Base-by-base conservation (phyloP, 2,113 vertebrate genomes). In the Tursiops truncatus region DNA sequence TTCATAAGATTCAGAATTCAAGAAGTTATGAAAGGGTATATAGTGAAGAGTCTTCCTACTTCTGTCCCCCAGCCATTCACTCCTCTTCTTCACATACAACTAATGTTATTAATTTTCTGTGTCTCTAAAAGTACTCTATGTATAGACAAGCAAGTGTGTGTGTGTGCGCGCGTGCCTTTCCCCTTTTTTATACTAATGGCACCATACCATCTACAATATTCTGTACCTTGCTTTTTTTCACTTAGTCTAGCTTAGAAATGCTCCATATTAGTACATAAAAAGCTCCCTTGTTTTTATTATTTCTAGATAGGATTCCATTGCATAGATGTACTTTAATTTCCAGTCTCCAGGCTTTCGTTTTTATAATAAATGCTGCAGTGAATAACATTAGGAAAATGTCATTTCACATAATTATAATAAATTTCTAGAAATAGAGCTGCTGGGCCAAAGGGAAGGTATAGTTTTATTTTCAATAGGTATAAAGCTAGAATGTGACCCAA, bases 391-490 rank as follows among this genome's bases (percentile, higher is more conserved):
- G 71, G 38, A 89, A 97, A 95, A 76, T 92, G 23, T 47, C 21
- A 89, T 91, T 96, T 95, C 31, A 74, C 15, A 9, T 85, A 89
- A 80, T 91, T 91, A 94, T 58, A 76, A 15, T 94, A 89, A 91
- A 77, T 95, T 95, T 44, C 26, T 89, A 93, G 94, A 92, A 89
- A 63, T 60, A n/a, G 53, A 92, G 6, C 90, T 96, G 36, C 36
- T 90, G 23, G 53, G 5, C 67, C 41, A 89, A 86, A 86, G 67
- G 81, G 26, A 94, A 94, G 21, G n/a, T 74, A 26, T 79, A 89
- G 33, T 77, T 96, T 96, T 92, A 86, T 95, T 97, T 95, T 93
- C 82, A 93, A 73, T 91, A 96, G 81, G 41, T 36, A 31, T 60
- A 79, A 85, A 92, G 47, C 33, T 97, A 81, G n/a, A 8, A 56